phyloP scores from a whole-genome alignment of 35 echinoderm and acorn worm genomes.

The Ophioderma brevispina region DNA sequence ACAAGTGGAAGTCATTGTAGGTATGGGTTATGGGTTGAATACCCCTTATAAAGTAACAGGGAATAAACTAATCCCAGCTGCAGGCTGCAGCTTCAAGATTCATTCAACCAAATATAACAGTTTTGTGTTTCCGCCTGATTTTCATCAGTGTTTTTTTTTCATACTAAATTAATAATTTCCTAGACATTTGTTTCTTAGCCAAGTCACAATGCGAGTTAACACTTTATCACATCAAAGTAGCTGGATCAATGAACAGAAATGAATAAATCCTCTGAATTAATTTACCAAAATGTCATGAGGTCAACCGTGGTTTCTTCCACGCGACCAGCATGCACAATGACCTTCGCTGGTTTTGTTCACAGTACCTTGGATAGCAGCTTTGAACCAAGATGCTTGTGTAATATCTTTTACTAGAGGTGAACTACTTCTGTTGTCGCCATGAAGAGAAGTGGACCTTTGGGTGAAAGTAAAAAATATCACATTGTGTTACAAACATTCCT shows the following conservation, averaged over 20 bases:
- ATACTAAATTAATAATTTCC: neutral
- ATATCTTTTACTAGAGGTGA: neutral
- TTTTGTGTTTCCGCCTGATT: no score
- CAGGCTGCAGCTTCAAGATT: no score
- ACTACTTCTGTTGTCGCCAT: neutral
- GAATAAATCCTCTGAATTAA: neutral
- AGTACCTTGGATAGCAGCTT: conserved; percentile 95
- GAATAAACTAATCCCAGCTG: no score
- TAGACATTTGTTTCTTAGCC: neutral
- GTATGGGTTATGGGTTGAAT: no score
- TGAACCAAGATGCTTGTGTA: conserved; percentile 82
- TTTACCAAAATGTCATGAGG: neutral
- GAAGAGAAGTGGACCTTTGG: conserved; percentile 73
- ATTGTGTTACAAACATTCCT: no score
- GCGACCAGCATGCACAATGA: no score
- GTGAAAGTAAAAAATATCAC: neutral
- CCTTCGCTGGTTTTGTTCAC: neutral
- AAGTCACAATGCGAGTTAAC: neutral
- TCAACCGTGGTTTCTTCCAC: neutral
- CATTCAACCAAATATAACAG: no score
- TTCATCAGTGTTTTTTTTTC: no score
- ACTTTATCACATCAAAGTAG: neutral
- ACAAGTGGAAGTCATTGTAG: no score
- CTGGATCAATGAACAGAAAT: neutral
- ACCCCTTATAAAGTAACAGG: no score